Evolutionary conservation across 2,113 vertebrate genomes (phyloP).

Genomic region (Oceanodroma tethys): DNA sequence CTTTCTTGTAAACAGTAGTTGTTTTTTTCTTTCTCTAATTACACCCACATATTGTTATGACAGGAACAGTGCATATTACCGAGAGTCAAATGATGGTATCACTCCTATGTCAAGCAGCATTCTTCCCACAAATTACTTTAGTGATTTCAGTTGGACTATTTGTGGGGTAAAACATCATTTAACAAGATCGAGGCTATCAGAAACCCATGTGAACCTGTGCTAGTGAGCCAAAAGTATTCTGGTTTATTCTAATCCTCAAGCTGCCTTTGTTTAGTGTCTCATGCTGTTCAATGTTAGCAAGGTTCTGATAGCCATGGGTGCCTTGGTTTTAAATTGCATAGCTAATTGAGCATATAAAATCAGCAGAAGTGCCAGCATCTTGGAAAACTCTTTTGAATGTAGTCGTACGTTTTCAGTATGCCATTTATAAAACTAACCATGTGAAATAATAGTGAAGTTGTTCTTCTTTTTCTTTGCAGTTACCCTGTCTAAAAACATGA

Average conservation of each 20-base stretch:
- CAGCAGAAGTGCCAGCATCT: not conserved
- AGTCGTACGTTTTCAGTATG: not conserved
- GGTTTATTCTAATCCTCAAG: not conserved
- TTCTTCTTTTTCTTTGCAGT: constrained; percentile 74
- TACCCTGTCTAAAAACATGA: constrained; percentile 73
- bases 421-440: not conserved
- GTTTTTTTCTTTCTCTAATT: not conserved
- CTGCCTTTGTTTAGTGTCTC: not conserved
- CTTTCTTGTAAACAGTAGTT: not conserved
- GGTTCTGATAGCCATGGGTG: not conserved
- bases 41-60: not conserved
- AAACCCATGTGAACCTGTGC: not conserved
- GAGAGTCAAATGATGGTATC: not conserved
- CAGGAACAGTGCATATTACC: not conserved
- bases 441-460: not conserved
- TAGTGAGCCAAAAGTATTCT: not conserved
- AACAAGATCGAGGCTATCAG: not conserved
- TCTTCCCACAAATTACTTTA: not conserved
- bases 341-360: not conserved
- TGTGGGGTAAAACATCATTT: not conserved
- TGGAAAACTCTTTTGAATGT: not conserved
- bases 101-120: not conserved
- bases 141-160: not conserved
- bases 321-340: not conserved
- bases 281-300: not conserved